Base-by-base conservation (phyloP, 1,140 invertebrate genomes). In the Eurosta solidaginis region DNA sequence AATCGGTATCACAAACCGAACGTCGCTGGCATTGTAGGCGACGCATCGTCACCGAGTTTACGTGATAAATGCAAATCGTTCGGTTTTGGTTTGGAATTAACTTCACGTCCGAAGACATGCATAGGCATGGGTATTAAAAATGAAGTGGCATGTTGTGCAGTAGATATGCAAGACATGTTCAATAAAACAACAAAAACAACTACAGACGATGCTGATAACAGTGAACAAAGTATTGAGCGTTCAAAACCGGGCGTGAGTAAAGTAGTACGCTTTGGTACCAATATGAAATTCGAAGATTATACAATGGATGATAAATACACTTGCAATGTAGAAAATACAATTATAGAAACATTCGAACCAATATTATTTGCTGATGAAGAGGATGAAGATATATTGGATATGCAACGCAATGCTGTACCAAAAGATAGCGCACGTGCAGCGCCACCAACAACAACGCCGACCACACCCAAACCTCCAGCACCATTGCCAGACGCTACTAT, bases 51-150 rank as follows among this genome's bases (percentile, higher is more conserved):
- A 22, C 84, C 83, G 10, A 88, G 89, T 80, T 85, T 92, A 20
- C 86, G 92, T 0, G 92, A 92, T 80, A 93, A 93, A 83, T 91
- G 92, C 10, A 91, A 91, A 29, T 93, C 93, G 20, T 94, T 92
- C 82, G 93, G 93, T 47, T 92, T 92, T 76, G 93, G 93, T 7
- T 84, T 94, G 36, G 92, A 94, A 83, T 89, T 90, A 42, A 90
- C 91, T 3, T 90, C 91, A 33, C 88, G 93, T 33, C 92, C 93
- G 1, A 91, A 92, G 75, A 93, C 93, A 1, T 93, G 92, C 78
- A 89, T 92, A 20, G 92, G 92, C 0, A 87, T 89, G 47, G 80
- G 78, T 6, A 20, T 49, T 14, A 25, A 44, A 36, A 83, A 78
- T 29, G 59, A 68, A n/a, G 54, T n/a, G n/a, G n/a, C n/a, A n/a